Percentiles rank a stretch among this genome's conserved stretches.
These are phyloP conservation scores for Karalla daura DNA, from an alignment of 2,797 vertebrate genomes.

Conservation along the genomic window DNA sequence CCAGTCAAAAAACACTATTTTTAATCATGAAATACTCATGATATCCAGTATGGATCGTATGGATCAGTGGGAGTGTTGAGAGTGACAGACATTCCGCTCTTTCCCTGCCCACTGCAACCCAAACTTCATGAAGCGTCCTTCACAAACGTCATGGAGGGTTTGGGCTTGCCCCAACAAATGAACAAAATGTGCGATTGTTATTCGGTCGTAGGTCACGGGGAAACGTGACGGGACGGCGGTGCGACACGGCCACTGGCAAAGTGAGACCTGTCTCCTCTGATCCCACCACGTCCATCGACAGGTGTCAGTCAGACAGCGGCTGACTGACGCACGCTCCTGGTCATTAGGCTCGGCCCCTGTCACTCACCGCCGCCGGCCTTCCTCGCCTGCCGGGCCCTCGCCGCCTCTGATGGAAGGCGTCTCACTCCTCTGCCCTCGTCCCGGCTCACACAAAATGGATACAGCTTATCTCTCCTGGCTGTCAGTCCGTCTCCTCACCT, in stretches of 20 bases:
- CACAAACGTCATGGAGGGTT: too few relatives aligned
- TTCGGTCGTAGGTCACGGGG: too few relatives aligned
- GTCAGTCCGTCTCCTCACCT: constrained; percentile 1
- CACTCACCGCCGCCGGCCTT: constrained; percentile 33
- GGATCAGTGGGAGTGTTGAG: too few relatives aligned
- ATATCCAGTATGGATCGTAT: too few relatives aligned
- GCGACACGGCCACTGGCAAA: not conserved
- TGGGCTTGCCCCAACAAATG: too few relatives aligned
- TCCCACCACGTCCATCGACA: constrained; percentile 2
- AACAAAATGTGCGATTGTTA: too few relatives aligned
- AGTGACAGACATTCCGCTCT: too few relatives aligned
- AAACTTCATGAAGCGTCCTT: too few relatives aligned
- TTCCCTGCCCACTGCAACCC: too few relatives aligned
- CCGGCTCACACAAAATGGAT: constrained; percentile 42
- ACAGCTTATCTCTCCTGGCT: constrained; percentile 27
- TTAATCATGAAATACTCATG: too few relatives aligned
- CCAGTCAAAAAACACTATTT: too few relatives aligned
- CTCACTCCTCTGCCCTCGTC: constrained; percentile 33
- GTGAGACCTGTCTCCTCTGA: not conserved
- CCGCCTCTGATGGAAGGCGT: constrained; percentile 34
- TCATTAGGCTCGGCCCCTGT: constrained; percentile 40
- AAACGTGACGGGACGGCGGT: constrained; percentile 2
- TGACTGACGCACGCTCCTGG: constrained; percentile 25
- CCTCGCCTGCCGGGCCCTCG: constrained; percentile 8
- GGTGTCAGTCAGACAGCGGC: constrained; percentile 34